Percentiles rank a stretch among this genome's conserved stretches.
Evolutionary conservation across 1,140 invertebrate genomes (phyloP).

Genomic region (Drosophila sechellia): DNA sequence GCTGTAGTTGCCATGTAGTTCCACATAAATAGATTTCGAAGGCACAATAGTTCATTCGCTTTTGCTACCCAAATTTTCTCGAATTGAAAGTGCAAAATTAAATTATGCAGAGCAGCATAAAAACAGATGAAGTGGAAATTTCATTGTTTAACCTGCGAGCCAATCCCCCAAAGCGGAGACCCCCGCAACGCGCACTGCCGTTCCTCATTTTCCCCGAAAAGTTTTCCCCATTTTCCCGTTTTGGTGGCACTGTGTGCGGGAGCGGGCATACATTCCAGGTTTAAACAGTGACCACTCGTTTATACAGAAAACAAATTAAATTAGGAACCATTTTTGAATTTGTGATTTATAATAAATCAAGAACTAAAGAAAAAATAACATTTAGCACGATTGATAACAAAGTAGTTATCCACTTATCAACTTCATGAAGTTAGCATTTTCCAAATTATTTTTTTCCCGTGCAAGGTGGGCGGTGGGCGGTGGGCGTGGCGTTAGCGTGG

Average conservation of each 20-base stretch:
- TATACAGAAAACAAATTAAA: no score
- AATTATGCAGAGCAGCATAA: constrained; percentile 82
- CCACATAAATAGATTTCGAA: no score
- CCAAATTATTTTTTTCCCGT: constrained; percentile 1
- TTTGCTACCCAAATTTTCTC: neutral
- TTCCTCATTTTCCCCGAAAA: constrained; percentile 5
- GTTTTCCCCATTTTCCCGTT: constrained; percentile 4
- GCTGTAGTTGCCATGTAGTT: no score
- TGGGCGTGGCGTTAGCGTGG: constrained; percentile 24
- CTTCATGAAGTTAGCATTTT: neutral
- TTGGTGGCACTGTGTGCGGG: constrained; percentile 38
- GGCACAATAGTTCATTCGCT: no score
- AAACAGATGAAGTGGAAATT: constrained; percentile 81
- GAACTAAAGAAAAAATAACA: neutral
- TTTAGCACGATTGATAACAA: no score
- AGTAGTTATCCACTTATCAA: no score
- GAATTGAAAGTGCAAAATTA: constrained; percentile 79
- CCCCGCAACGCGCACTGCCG: constrained; percentile 2
- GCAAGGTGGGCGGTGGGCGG: constrained; percentile 11
- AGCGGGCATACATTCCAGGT: constrained; percentile 10
- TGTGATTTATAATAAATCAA: neutral
- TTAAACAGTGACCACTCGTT: neutral
- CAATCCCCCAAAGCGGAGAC: constrained; percentile 30
- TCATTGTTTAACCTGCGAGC: constrained; percentile 77
- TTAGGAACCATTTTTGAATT: no score